phyloP scores from a whole-genome alignment of 2,888 invertebrate genomes.

The Lepas anatifera region DNA sequence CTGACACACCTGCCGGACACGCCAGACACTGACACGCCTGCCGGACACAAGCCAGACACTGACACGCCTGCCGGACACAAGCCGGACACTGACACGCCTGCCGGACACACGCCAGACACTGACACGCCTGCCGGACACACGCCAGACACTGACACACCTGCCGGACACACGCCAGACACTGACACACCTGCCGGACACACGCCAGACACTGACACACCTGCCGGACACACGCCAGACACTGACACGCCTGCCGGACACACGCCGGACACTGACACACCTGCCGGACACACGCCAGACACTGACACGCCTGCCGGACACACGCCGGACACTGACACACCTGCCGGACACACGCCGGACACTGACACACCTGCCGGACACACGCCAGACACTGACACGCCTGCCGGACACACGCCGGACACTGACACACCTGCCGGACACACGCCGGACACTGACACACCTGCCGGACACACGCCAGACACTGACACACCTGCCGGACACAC shows the following conservation, averaged over 20 bases:
- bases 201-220: constrained; percentile 40
- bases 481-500: constrained; percentile 37
- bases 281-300: not conserved
- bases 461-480: not conserved
- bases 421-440: constrained; percentile 37
- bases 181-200: constrained; percentile 37
- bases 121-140: constrained; percentile 37
- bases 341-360: not conserved
- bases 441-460: constrained; percentile 40
- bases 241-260: constrained; percentile 37
- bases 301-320: constrained; percentile 37
- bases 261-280: constrained; percentile 40
- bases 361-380: constrained; percentile 37
- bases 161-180: not conserved
- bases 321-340: constrained; percentile 40
- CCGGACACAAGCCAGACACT: not conserved
- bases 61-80: constrained; percentile 37
- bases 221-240: not conserved
- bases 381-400: constrained; percentile 40
- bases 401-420: not conserved
- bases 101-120: not conserved
- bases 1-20: constrained; percentile 38
- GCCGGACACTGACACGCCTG: constrained; percentile 40
- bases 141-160: constrained; percentile 40
- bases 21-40: constrained; percentile 38